Percentiles rank a stretch among this genome's conserved stretches.
These are phyloP conservation scores for Malaclemys terrapin DNA, from an alignment of 2,113 vertebrate species.

Conservation along the genomic window DNA sequence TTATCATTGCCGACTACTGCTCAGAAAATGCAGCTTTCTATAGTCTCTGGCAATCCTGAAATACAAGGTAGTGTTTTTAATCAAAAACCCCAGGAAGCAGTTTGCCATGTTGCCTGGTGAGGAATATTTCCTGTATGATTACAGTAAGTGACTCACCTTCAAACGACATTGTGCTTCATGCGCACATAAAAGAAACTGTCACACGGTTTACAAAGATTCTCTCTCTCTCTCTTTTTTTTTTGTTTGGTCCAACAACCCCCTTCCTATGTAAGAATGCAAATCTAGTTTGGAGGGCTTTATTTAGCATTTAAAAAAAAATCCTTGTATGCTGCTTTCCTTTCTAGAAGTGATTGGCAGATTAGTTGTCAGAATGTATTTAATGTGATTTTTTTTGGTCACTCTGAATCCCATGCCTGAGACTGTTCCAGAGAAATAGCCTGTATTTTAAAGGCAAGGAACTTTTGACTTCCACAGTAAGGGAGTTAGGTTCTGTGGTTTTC, in stretches of 20 bases:
- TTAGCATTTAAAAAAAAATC: neutral
- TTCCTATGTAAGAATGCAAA: neutral
- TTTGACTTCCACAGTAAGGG: neutral
- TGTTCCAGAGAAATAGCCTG: neutral
- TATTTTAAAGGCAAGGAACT: neutral
- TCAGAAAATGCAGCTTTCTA: constrained; percentile 31
- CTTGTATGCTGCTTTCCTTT: neutral
- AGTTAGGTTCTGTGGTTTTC: neutral
- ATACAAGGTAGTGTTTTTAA: constrained; percentile 55
- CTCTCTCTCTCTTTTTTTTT: neutral
- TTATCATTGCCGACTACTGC: constrained; percentile 49
- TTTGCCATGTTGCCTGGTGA: constrained; percentile 83
- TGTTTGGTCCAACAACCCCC: constrained; percentile 12
- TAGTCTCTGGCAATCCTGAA: constrained; percentile 22
- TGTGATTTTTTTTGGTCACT: neutral
- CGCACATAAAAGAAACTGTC: constrained; percentile 67
- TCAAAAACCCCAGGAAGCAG: constrained; percentile 75
- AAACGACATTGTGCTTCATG: constrained; percentile 78
- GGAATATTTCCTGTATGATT: constrained; percentile 77
- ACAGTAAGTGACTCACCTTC: constrained; percentile 86
- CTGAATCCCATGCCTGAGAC: constrained; percentile 16
- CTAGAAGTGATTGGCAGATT: neutral
- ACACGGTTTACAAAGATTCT: neutral
- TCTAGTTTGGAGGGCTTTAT: neutral
- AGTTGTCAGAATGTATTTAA: neutral